Evolutionary conservation across 92 coral and sea anemone species (phyloP).

Genomic region (Palythoa heliodiscus): DNA sequence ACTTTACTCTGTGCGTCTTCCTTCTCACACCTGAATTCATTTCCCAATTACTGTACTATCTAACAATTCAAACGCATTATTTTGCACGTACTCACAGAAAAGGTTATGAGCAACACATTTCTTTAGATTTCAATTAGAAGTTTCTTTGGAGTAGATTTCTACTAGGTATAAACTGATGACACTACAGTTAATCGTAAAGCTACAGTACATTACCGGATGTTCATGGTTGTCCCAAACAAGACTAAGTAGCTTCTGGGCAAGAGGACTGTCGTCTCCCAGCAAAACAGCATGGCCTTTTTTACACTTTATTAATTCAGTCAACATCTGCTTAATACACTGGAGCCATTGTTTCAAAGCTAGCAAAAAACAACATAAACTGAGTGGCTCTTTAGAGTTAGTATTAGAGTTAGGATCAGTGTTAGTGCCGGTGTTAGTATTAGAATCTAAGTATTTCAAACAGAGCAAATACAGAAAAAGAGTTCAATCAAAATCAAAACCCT

Average conservation of each 20-base stretch:
- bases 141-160: no score
- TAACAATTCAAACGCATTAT: no score
- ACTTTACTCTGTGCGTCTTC: no score
- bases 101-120: no score
- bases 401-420: not conserved
- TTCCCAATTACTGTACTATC: no score
- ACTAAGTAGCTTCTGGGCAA: not conserved
- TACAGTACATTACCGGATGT: slow-evolving; percentile 21
- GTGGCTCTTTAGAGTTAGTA: not conserved
- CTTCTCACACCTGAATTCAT: no score
- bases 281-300: not conserved
- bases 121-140: no score
- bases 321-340: slow-evolving; percentile 23
- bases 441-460: no score
- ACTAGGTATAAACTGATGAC: no score
- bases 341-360: slow-evolving; percentile 43
- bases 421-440: not conserved
- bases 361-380: not conserved
- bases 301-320: slow-evolving; percentile 4
- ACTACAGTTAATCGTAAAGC: not conserved
- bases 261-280: not conserved
- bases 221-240: slow-evolving; percentile 37
- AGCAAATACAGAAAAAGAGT: no score
- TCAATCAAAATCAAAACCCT: no score
- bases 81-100: no score